Evolutionary conservation across 2,113 vertebrate species (phyloP).

Genomic region (Origma solitaria): DNA sequence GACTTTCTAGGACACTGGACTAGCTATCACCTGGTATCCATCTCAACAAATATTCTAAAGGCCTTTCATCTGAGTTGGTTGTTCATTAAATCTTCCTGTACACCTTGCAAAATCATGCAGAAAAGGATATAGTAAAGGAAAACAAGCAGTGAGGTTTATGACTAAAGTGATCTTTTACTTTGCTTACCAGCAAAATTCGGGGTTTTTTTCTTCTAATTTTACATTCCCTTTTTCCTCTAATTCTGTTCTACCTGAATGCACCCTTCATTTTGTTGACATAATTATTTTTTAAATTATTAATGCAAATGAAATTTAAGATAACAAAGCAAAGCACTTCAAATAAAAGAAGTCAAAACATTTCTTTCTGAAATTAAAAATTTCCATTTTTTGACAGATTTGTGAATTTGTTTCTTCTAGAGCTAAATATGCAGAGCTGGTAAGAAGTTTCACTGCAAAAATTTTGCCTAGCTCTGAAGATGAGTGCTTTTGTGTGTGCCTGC

Average conservation of each 20-base stretch:
- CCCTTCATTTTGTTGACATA: background rate
- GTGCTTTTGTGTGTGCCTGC: background rate
- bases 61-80: background rate
- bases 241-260: background rate
- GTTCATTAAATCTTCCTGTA: background rate
- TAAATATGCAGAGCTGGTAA: constrained; percentile 35
- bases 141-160: background rate
- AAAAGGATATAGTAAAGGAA: background rate
- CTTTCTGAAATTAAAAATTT: constrained; percentile 15
- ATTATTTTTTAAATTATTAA: background rate
- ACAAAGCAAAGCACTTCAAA: constrained; percentile 35
- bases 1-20: background rate
- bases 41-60: background rate
- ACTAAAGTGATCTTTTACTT: background rate
- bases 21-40: background rate
- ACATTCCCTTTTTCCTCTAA: background rate
- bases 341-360: constrained; percentile 21
- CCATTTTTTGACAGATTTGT: background rate
- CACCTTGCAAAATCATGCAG: background rate
- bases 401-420: constrained; percentile 29
- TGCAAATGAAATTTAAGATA: background rate
- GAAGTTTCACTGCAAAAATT: constrained; percentile 9
- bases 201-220: background rate
- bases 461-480: background rate
- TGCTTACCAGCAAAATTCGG: background rate